Evolutionary conservation across 2,113 vertebrate genomes (phyloP), one percentile per base, ranked within the genome.

Genomic region (Myotis brandtii): DNA sequence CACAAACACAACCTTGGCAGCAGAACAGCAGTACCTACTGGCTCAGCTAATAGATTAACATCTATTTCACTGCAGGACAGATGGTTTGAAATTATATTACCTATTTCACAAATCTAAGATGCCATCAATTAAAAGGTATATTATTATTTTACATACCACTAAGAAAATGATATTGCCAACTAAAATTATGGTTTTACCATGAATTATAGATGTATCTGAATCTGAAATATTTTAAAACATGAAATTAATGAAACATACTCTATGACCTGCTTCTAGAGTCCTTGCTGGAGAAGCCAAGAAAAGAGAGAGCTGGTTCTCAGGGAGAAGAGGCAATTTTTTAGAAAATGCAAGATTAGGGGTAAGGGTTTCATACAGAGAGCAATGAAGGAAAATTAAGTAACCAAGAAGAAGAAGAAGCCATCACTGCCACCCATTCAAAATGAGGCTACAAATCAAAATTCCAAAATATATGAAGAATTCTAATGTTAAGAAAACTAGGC

Each of bases 151-250:
- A 94, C 27, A 48, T n/a, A n/a, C 7, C 7, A n/a, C n/a, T 70
- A 79, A 79, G 80, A 69, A 79, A 79, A 92, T 62, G 43, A 67
- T n/a, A 59, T 4, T 48, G 27, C 16, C 87, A 62, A 50, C 14
- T 77, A 77, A 77, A 84, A 59, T 8, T 3, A 76, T 20, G 25
- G 46, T 46, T 37, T 77, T 21, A 40, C n/a, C 40, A 32, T 80
- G n/a, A 70, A 62, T 85, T 52, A 91, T 1, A 95, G 25, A 79
- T 27, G 5, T 0, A 25, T 34, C 9, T 9, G 34, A 73, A 85
- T 79, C 52, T 89, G 46, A 90, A 86, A 86, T 32, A 85, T 37
- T 72, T 85, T 80, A 56, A 89, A 80, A 80, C 46, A 73, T 5
- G 43, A 79, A 72, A 93, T 23, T 72, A 34, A 89, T 52, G 46